Conservation (phyloP, 2,888 invertebrate species). For the Cataglyphis cursor region DNA sequence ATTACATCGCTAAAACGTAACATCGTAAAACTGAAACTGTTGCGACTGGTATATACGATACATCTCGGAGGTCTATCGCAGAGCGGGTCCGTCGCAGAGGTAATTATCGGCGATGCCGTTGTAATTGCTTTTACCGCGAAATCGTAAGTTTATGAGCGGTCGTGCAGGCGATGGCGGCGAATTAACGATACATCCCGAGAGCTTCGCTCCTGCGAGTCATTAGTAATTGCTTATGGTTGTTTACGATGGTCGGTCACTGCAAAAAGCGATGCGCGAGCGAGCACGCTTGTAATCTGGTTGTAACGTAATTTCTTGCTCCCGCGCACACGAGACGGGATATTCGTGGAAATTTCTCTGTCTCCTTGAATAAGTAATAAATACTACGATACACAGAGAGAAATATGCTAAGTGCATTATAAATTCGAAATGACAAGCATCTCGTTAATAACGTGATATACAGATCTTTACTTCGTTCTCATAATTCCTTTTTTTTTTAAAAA, state of each 20-base stretch:
- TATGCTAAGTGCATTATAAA: neutral
- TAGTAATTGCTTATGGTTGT: slow-evolving; percentile 50
- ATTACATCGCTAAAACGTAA: slow-evolving; percentile 54
- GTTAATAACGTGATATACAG: neutral
- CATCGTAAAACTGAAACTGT: slow-evolving; percentile 48
- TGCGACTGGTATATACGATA: neutral
- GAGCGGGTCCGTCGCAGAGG: slow-evolving; percentile 34
- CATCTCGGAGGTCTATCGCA: neutral
- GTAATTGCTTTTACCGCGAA: slow-evolving; percentile 41
- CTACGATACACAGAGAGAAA: neutral
- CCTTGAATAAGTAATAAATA: slow-evolving; percentile 37
- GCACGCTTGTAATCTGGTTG: slow-evolving; percentile 38
- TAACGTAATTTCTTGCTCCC: slow-evolving; percentile 39
- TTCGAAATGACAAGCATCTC: neutral
- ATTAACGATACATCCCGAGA: slow-evolving; percentile 31
- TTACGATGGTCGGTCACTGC: slow-evolving; percentile 30
- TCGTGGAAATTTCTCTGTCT: neutral
- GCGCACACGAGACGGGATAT: slow-evolving; percentile 7
- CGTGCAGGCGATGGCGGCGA: slow-evolving; percentile 41
- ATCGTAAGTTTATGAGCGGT: slow-evolving; percentile 47
- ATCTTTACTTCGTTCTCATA: neutral
- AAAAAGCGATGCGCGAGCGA: slow-evolving; percentile 21
- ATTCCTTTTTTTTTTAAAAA: neutral
- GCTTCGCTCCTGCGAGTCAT: slow-evolving; percentile 30
- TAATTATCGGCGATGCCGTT: slow-evolving; percentile 48